phyloP scores from a whole-genome alignment of 2,113 vertebrate genomes.

The Leptobrachium leishanense region DNA sequence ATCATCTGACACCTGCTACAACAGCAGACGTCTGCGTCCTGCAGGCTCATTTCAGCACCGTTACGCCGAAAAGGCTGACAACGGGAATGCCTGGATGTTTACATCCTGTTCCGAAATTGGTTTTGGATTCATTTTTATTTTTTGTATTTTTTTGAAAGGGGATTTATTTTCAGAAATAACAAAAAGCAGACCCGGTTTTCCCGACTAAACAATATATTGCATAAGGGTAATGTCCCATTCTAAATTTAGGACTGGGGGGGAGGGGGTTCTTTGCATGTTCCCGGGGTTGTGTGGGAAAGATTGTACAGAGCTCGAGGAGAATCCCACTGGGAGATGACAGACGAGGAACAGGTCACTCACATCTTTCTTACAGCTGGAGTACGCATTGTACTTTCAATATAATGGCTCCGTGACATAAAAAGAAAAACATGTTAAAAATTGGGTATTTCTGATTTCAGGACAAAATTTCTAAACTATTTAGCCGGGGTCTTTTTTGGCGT shows the following conservation, averaged over 20 bases:
- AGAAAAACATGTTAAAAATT: no score
- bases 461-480: no score
- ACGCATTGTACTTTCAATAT: neutral
- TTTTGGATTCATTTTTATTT: no score
- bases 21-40: no score
- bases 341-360: neutral
- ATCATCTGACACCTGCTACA: no score
- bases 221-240: neutral
- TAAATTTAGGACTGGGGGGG: slow-evolving; percentile 16
- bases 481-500: no score
- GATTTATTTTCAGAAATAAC: neutral
- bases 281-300: slow-evolving; percentile 29
- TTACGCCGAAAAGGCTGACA: no score
- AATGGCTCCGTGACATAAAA: no score
- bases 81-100: no score
- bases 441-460: no score
- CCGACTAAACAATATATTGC: neutral
- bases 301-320: slow-evolving; percentile 2
- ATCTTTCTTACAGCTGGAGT: neutral
- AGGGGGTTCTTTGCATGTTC: neutral
- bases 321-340: slow-evolving; percentile 28
- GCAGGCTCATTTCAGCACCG: no score
- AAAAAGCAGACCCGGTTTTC: neutral
- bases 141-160: neutral
- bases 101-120: no score